Percentiles rank a stretch among this genome's conserved stretches.
phyloP scores from a whole-genome alignment of 2,888 invertebrate genomes.

The Oxyscelio sp. region DNA sequence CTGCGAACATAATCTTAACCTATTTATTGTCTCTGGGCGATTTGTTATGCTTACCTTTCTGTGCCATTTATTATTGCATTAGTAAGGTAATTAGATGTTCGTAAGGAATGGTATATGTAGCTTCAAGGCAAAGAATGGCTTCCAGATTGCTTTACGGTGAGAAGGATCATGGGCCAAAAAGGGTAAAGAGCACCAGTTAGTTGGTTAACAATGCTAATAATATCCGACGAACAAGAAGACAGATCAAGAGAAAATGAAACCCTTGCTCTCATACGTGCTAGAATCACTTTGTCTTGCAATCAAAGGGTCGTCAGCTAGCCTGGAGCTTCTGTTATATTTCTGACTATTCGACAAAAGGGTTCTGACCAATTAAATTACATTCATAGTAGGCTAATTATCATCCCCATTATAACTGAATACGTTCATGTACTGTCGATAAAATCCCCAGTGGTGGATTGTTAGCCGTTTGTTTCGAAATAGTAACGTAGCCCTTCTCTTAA shows the following conservation, averaged over 20 bases:
- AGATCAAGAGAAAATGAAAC: slow-evolving; percentile 74
- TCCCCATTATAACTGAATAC: slow-evolving; percentile 75
- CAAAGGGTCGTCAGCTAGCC: slow-evolving; percentile 81
- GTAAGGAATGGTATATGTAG: slow-evolving; percentile 76
- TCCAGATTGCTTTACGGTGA: slow-evolving; percentile 79
- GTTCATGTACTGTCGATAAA: slow-evolving; percentile 79
- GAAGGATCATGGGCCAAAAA: slow-evolving; percentile 81
- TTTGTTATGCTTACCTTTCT: no score
- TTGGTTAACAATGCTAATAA: slow-evolving; percentile 88
- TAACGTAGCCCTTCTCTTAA: no score
- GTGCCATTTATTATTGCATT: slow-evolving; percentile 77
- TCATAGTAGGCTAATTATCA: slow-evolving; percentile 86
- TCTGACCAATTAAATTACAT: slow-evolving; percentile 86
- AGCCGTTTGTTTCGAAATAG: slow-evolving; percentile 86
- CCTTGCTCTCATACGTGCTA: slow-evolving; percentile 77
- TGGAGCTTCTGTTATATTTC: slow-evolving; percentile 80
- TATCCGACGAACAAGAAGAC: slow-evolving; percentile 81
- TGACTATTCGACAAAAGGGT: slow-evolving; percentile 78
- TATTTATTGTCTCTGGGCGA: no score
- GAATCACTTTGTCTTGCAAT: slow-evolving; percentile 82
- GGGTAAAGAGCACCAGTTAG: slow-evolving; percentile 82
- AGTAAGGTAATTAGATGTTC: slow-evolving; percentile 82
- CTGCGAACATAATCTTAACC: no score
- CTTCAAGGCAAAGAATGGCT: slow-evolving; percentile 80
- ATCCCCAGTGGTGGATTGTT: slow-evolving; percentile 84